Base-by-base conservation (phyloP, 2,113 vertebrate genomes). In the Phylloscopus trochiloides region DNA sequence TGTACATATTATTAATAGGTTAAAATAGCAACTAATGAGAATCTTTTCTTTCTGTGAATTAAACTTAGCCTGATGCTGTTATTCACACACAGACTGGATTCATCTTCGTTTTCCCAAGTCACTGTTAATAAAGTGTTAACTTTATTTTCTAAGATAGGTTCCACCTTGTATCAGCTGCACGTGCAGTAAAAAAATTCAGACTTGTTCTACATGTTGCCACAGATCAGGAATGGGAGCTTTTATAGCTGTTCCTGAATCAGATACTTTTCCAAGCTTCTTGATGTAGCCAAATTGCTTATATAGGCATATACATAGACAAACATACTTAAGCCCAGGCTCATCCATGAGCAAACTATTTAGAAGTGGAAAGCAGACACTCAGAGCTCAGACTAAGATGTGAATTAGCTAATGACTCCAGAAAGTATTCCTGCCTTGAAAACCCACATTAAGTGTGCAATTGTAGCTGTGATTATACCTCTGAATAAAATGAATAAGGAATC, bases 301-400 rank as follows among this genome's bases (percentile, higher is more conserved):
- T 15, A 32, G 8, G 7, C 0, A 24, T 24, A n/a, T 38, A 38
- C 1, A 2, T 9, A 32, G 6, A 31, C 5, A 21, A 6, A 5
- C 13, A 38, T 6, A 40, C 6, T 25, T 8, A 65, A 47, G 6
- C 10, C 25, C 24, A 34, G 13, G 54, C 12, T 32, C 16, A 67
- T 32, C 7, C 6, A 19, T 21, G 22, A 8, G 50, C 4, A 4
- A 81, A 20, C 77, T 67, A 40, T 10, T 36, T 13, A 19, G 38
- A 71, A 62, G 7, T 3, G 6, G 31, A 76, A 65, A 32, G 21
- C 7, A 45, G 57, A 38, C 4, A 25, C 12, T 2, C 10, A 72
- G 40, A 82, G n/a, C 68, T 82, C 40, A 58, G 17, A 48, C 9
- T 43, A 26, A 45, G 9, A 26, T 34, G 14, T 58, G 42, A 74